Conservation (phyloP, 2,888 invertebrate species). For the Hetaerina titia region DNA sequence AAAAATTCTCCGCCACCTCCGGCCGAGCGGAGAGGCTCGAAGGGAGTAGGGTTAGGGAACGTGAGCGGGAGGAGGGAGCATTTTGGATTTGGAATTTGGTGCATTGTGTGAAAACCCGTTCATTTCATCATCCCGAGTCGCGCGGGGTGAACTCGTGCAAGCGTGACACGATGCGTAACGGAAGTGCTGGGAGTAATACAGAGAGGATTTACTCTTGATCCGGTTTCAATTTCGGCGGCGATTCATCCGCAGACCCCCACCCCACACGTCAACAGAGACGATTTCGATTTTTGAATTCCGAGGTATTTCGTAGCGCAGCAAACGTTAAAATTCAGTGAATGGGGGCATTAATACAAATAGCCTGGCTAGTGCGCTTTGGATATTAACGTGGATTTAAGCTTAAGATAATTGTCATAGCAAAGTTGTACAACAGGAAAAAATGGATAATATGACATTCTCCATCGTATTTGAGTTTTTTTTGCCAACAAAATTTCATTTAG, state of each 20-base stretch:
- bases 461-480: too few species aligned
- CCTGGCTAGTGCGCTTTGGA: background rate
- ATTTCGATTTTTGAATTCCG: background rate
- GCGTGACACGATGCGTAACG: too few species aligned
- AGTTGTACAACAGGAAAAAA: background rate
- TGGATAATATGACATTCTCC: too few species aligned
- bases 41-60: too few species aligned
- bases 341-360: background rate
- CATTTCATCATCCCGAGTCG: too few species aligned
- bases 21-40: background rate
- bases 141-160: too few species aligned
- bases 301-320: background rate
- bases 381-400: background rate
- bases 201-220: background rate
- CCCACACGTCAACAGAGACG: background rate
- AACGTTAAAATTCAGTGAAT: slow-evolving; percentile 2
- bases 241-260: background rate
- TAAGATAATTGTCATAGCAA: background rate
- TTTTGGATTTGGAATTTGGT: background rate
- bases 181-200: too few species aligned
- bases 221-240: background rate
- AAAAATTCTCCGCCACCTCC: background rate
- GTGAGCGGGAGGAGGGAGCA: too few species aligned
- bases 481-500: too few species aligned
- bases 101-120: background rate